These are phyloP conservation scores for Natrix natrix DNA, from an alignment of 2,797 vertebrate species.

Conservation along the genomic window DNA sequence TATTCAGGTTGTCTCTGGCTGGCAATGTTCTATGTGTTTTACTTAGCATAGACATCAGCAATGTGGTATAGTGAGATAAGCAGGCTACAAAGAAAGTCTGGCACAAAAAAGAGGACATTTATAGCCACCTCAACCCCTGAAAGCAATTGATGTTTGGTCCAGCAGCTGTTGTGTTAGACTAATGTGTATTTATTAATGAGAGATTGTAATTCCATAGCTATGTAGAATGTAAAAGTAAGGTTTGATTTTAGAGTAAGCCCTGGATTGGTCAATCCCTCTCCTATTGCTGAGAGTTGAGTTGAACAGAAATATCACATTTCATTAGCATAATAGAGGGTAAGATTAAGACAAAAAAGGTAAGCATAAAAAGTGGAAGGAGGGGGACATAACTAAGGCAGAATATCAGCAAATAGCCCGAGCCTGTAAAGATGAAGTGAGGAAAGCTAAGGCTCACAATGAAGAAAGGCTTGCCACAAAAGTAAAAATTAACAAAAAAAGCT, in stretches of 20 bases:
- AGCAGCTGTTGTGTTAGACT: neutral
- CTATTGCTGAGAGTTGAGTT: neutral
- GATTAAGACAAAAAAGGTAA: too few species aligned
- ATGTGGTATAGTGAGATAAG: neutral
- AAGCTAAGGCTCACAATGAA: too few species aligned
- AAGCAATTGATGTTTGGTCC: neutral
- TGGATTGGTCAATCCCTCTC: neutral
- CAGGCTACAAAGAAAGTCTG: neutral
- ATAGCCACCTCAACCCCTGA: neutral
- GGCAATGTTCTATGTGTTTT: neutral
- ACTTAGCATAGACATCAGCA: neutral
- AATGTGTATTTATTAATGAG: neutral
- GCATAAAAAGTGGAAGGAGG: too few species aligned
- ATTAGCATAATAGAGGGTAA: neutral
- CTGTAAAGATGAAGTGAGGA: too few species aligned
- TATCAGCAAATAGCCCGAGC: too few species aligned
- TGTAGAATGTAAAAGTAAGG: neutral
- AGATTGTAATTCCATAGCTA: neutral
- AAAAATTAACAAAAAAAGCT: too few species aligned
- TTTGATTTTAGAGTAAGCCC: neutral
- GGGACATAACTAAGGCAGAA: too few species aligned
- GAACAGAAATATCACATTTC: neutral
- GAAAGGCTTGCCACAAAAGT: too few species aligned
- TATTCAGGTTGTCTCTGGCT: neutral
- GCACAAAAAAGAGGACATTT: neutral